These are phyloP conservation scores for Marmota flaviventris DNA, from an alignment of 2,113 vertebrate species.

Conservation along the genomic window DNA sequence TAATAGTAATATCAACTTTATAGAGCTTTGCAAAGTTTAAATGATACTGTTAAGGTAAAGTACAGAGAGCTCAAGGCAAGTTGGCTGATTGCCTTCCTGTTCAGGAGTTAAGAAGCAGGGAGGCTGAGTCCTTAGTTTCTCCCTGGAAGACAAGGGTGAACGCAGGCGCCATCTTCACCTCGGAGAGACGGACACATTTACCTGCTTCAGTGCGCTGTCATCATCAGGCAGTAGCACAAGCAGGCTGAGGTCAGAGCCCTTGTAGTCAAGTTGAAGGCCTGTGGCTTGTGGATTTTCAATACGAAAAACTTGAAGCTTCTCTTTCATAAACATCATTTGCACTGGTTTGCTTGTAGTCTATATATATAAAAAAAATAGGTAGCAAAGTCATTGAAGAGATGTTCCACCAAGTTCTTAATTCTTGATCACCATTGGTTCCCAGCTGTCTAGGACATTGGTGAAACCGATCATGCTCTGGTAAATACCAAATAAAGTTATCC, in stretches of 20 bases:
- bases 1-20: not conserved
- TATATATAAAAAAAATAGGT: not conserved
- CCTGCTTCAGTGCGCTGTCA: conserved; percentile 90
- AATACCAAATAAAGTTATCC: not conserved
- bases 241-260: conserved; percentile 92
- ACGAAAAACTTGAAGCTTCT: conserved; percentile 81
- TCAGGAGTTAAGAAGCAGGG: not conserved
- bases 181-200: conserved; percentile 73
- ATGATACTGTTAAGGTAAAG: not conserved
- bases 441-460: not conserved
- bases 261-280: conserved; percentile 92
- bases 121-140: not conserved
- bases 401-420: not conserved
- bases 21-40: not conserved
- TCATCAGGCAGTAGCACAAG: conserved; percentile 90
- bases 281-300: conserved; percentile 84
- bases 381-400: not conserved
- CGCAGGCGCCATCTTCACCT: not conserved
- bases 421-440: not conserved
- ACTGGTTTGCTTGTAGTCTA: conserved; percentile 90
- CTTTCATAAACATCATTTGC: conserved; percentile 91
- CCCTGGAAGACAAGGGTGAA: not conserved
- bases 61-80: rapidly evolving
- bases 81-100: not conserved
- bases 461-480: not conserved